phyloP scores from a whole-genome alignment of 2,888 invertebrate genomes.

The Syrphus vitripennis region DNA sequence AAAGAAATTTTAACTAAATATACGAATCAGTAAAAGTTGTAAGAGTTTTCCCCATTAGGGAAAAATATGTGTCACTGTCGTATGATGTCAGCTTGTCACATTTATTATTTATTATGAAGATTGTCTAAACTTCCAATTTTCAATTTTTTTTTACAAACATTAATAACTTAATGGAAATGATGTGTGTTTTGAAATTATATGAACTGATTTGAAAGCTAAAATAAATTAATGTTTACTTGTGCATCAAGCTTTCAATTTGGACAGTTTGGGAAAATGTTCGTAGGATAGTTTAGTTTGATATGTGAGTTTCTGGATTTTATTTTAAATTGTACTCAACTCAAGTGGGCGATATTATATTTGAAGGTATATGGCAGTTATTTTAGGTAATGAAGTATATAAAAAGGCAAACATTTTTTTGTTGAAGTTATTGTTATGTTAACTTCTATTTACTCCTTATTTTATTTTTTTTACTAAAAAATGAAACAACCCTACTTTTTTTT shows the following conservation, averaged over 20 bases:
- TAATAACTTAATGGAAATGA: slow-evolving; percentile 17
- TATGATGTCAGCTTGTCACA: slow-evolving; percentile 1
- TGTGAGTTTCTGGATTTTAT: no score
- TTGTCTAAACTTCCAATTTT: not conserved
- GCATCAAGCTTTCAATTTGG: not conserved
- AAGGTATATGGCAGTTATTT: no score
- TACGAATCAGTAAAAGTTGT: not conserved
- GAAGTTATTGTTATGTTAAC: no score
- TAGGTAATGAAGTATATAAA: no score
- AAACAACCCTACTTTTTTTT: no score
- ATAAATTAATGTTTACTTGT: not conserved
- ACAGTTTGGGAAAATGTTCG: not conserved
- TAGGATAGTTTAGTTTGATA: no score
- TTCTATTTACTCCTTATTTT: no score
- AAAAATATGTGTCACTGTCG: slow-evolving; percentile 5
- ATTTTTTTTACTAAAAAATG: no score
- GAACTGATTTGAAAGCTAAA: not conserved
- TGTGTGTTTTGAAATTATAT: not conserved
- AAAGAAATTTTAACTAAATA: not conserved
- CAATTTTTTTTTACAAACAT: not conserved
- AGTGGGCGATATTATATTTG: no score
- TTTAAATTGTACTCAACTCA: no score
- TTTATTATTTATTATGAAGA: slow-evolving; percentile 4
- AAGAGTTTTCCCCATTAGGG: not conserved
- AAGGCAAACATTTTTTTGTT: no score